These are phyloP conservation scores for Coelopa pilipes DNA, from an alignment of 2,888 invertebrate species.

Conservation along the genomic window DNA sequence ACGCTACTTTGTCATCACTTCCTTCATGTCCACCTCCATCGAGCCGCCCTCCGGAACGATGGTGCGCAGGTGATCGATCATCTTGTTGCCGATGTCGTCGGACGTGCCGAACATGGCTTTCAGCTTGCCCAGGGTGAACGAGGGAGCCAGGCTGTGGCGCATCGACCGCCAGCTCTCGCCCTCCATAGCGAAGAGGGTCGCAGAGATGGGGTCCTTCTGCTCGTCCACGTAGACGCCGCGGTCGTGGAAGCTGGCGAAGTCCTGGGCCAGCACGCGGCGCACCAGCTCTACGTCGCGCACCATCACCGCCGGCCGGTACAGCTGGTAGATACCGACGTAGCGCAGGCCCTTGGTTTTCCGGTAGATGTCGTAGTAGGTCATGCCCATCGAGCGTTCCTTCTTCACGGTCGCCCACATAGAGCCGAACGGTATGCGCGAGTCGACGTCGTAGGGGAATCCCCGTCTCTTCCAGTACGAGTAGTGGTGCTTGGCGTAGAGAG, in stretches of 20 bases:
- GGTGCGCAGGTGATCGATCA: conserved; percentile 57
- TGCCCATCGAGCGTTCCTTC: conserved; percentile 66
- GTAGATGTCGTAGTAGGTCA: conserved; percentile 70
- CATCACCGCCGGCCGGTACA: conserved; percentile 72
- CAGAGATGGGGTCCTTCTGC: conserved; percentile 71
- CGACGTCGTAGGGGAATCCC: conserved; percentile 69
- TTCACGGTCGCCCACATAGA: conserved; percentile 64
- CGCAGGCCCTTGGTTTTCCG: conserved; percentile 56
- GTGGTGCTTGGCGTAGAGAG: conserved; percentile 47
- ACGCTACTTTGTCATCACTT: too few relatives aligned
- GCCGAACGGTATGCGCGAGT: conserved; percentile 28
- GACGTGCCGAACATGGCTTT: conserved; percentile 74
- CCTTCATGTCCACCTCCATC: not conserved
- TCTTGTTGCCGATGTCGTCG: conserved; percentile 67
- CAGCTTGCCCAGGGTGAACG: conserved; percentile 75
- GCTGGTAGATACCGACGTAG: conserved; percentile 72
- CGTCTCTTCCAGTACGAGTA: conserved; percentile 70
- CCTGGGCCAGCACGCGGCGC: conserved; percentile 72
- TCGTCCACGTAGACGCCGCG: conserved; percentile 72
- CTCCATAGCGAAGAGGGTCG: conserved; percentile 41
- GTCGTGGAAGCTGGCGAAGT: conserved; percentile 75
- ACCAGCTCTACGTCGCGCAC: conserved; percentile 73
- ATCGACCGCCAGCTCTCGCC: conserved; percentile 73
- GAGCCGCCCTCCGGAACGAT: conserved; percentile 57
- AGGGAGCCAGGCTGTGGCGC: conserved; percentile 72